Conservation (phyloP, 2,888 invertebrate genomes). For the Pseudococcus viburni region DNA sequence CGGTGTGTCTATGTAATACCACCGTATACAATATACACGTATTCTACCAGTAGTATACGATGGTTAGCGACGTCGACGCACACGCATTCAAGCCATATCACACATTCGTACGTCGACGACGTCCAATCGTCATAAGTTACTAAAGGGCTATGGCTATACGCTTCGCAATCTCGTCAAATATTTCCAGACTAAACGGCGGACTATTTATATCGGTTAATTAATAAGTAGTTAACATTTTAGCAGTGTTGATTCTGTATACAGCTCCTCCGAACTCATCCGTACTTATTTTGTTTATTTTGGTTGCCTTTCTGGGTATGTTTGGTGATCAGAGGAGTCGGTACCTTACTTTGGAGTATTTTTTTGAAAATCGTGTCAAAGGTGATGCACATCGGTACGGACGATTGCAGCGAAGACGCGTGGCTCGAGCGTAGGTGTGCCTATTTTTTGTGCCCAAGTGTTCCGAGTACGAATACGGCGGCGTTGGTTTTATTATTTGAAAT, state of each 20-base stretch:
- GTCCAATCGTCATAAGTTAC: not conserved
- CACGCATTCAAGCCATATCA: constrained; percentile 8
- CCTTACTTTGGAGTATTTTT: not conserved
- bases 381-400: not conserved
- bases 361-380: constrained; percentile 19
- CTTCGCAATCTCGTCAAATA: constrained; percentile 14
- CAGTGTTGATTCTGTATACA: not conserved
- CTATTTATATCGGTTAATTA: constrained; percentile 49
- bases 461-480: not conserved
- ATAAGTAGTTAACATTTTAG: constrained; percentile 36
- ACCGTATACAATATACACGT: not conserved
- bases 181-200: constrained; percentile 37
- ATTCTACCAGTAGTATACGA: not conserved
- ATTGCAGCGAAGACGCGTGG: constrained; percentile 21
- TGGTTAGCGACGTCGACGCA: not conserved
- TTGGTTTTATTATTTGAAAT: constrained; percentile 11
- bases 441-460: not conserved
- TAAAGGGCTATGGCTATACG: not conserved
- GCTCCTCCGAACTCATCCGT: too few species aligned
- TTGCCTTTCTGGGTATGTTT: too few species aligned
- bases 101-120: not conserved
- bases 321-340: not conserved
- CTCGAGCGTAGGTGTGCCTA: constrained; percentile 26
- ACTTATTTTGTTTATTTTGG: not conserved
- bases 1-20: not conserved